Conservation (phyloP, 2,113 vertebrate species). For the Lota lota region DNA sequence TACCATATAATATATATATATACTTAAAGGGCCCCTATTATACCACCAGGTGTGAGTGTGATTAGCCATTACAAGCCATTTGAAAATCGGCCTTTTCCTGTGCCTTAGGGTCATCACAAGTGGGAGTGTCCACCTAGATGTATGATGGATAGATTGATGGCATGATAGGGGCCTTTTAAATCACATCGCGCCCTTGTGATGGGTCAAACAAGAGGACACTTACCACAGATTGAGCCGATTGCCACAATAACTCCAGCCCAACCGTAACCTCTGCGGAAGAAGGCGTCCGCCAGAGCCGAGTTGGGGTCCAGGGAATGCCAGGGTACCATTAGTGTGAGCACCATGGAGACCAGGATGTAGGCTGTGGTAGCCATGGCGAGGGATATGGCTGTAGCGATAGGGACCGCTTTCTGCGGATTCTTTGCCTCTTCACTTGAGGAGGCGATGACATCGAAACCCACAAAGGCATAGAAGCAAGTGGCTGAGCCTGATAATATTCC, state of each 20-base stretch:
- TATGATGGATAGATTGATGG: too few relatives aligned
- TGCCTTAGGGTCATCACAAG: too few relatives aligned
- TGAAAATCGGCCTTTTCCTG: too few relatives aligned
- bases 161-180: too few relatives aligned
- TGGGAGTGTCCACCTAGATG: too few relatives aligned
- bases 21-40: too few relatives aligned
- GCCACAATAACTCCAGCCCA: constrained; percentile 94
- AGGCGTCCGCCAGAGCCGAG: constrained; percentile 88
- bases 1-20: neutral
- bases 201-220: constrained; percentile 53
- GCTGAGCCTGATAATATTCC: constrained; percentile 91
- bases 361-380: constrained; percentile 80
- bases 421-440: constrained; percentile 92
- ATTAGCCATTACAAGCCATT: too few relatives aligned
- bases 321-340: constrained; percentile 92
- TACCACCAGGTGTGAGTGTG: too few relatives aligned
- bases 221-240: constrained; percentile 91
- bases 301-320: constrained; percentile 89
- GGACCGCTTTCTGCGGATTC: constrained; percentile 85
- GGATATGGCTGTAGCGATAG: constrained; percentile 86
- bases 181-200: neutral
- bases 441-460: constrained; percentile 94
- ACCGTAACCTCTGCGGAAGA: constrained; percentile 88
- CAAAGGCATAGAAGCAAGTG: constrained; percentile 94
- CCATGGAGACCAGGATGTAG: constrained; percentile 88